These are phyloP conservation scores for Sebastes diaconus DNA, from an alignment of 2,797 vertebrate species.

Conservation along the genomic window DNA sequence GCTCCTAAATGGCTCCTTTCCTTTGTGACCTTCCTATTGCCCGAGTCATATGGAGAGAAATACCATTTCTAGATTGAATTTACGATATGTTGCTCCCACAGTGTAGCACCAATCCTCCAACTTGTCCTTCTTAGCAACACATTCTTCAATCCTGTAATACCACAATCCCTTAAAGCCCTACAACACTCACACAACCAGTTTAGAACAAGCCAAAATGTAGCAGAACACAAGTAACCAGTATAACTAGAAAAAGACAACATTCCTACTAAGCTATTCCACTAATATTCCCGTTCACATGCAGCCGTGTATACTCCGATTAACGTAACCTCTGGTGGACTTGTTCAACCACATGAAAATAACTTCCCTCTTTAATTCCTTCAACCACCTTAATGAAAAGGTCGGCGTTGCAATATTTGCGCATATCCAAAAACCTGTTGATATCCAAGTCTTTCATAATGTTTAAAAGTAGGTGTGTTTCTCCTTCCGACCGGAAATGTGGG, in stretches of 20 bases:
- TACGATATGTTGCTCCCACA: not conserved
- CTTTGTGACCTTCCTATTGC: slow-evolving; percentile 14
- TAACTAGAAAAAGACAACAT: not conserved
- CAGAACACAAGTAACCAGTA: not conserved
- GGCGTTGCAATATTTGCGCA: too few species aligned
- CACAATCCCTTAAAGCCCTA: slow-evolving; percentile 40
- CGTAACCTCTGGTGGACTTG: too few species aligned
- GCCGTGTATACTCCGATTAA: too few species aligned
- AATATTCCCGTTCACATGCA: too few species aligned
- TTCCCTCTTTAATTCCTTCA: too few species aligned
- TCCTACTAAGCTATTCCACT: too few species aligned
- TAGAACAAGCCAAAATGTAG: not conserved
- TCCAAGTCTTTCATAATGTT: too few species aligned
- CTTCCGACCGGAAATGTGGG: too few species aligned
- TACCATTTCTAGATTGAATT: not conserved
- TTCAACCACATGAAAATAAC: too few species aligned
- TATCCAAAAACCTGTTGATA: too few species aligned
- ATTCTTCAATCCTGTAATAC: slow-evolving; percentile 50
- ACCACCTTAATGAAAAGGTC: too few species aligned
- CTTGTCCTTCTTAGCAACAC: slow-evolving; percentile 33
- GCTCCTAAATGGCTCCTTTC: slow-evolving; percentile 3
- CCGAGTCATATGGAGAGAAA: not conserved
- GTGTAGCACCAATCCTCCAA: not conserved
- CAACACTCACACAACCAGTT: slow-evolving; percentile 25
- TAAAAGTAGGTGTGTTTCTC: too few species aligned